Evolutionary conservation across 2,797 vertebrate species (phyloP), one percentile per base, ranked within the genome.

Genomic region (Xiphophorus birchmanni): DNA sequence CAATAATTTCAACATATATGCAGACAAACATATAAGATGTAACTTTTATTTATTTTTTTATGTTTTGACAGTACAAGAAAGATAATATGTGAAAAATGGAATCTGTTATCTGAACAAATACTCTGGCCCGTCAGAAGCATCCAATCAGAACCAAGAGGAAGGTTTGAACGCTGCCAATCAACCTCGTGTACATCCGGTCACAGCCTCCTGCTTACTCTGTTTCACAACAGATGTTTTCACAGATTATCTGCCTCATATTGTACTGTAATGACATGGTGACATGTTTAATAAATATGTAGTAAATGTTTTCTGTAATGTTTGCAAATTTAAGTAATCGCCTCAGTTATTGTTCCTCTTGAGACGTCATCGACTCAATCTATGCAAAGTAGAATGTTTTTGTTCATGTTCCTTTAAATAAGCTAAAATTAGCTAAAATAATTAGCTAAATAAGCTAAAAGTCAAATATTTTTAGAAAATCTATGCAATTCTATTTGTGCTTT

Each of bases 121-220:
- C 17, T 18, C 47, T 48, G 47, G 5, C 17, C 47, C 1, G 17
- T 50, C 48, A 50, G 48, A 50, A 50, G 48, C 48, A 50, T 21
- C 48, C 48, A 21, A 50, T 21, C 48, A 21, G 48, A 50, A 21
- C 17, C 17, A 50, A 50, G 48, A 18, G 5, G 48, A 21, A 18
- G 5, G 48, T 50, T 4, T 50, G 48, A 21, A 50, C 0, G 48
- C 48, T 50, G 48, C 48, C 18, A 50, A 50, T 50, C 48, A 50
- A 0, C 0, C 48, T 21, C 0, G 5, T 50, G 17, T 50, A 50
- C 5, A 1, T 1, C 17, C 1, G 0, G 47, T 18, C 47, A 48
- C 47, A 44, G 44, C 10, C 10, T 45, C 44, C 2, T 45, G 44
- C 44, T 45, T 2, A 5, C 47, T 45, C 12, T 48, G 47, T 48